Base-by-base conservation (phyloP, 2,113 vertebrate species). In the Mormyrus lacerda region DNA sequence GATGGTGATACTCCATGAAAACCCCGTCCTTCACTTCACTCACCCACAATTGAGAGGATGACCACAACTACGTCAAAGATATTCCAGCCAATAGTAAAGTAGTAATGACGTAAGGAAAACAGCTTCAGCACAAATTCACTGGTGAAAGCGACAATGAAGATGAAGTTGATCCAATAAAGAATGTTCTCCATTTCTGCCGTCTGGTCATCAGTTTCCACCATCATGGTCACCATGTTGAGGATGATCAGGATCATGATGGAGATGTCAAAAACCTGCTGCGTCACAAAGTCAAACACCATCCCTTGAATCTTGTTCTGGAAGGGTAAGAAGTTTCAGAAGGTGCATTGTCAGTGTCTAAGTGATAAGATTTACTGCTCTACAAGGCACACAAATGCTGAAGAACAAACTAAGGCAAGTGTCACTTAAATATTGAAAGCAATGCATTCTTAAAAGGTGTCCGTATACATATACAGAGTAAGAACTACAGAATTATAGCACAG, bases 181-280 rank as follows among this genome's bases (percentile, higher is more conserved):
- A 99, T 97, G 2, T 95, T 94, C 93, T 99, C 98, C 86, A 98
- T 98, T 51, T 99, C 96, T 9, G 95, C 89, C 48, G 97, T 97
- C 91, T 99, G 98, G 0, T 98, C 97, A 3, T 99, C 98, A 0
- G 98, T 99, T 94, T 99, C 98, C 92, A 99, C 98, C 98, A 99
- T 99, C 98, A 99, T 99, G 5, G 98, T 99, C 88, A 99, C 98
- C 98, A 99, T 99, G 95, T 99, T 99, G 92, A 99, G 97, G 96
- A 98, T 99, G 91, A 99, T 99, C 89, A 99, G 96, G 19, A 99
- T 98, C 98, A 99, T 99, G 94, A 99, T 99, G 89, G 98, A 95
- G 6, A 99, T 99, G 91, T 99, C 98, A 0, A 99, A 99, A 1
- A 98, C 98, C 94, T 99, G 98, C 92, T 99, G 98, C 0, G 98